Base-by-base conservation (phyloP, 2,797 vertebrate genomes). In the Catharus ustulatus region DNA sequence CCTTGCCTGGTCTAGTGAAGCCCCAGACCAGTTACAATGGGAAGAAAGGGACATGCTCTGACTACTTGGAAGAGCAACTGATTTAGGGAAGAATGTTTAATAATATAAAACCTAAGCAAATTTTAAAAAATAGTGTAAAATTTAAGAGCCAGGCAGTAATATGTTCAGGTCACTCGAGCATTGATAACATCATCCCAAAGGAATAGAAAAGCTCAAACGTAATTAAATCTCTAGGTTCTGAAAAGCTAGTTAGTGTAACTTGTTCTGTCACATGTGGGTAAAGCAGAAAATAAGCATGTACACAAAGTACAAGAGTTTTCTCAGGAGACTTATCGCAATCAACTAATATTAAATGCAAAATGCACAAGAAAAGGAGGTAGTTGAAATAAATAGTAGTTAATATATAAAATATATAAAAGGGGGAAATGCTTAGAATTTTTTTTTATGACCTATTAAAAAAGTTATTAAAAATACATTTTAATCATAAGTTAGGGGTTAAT, bases 181-280 rank as follows among this genome's bases (percentile, higher is more conserved):
- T 67, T 61, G 69, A 43, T 87, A 94, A 94, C 27, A 57, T 13
- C 24, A 32, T 23, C 64, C 34, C 61, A 66, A 73, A 80, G 76
- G 72, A 87, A 80, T 26, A 68, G 77, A 83, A 92, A 91, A 84
- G 15, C 30, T 94, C 76, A 89, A 77, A 90, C 62, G 16, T 82
- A 91, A 91, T 94, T 83, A 92, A 91, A 48, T 69, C 49, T 69
- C 29, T 76, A 57, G 45, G 10, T 77, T 89, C 73, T 77, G 38
- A 49, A 46, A 95, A 87, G 38, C 38, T 30, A 74, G 69, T 74
- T 87, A 83, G 34, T 34, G 15, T 79, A 94, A 93, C 61, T 72
- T 79, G 49, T 66, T 78, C 90, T 76, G 79, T 91, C 81, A 89
- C 68, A 68, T 48, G 46, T 30, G 40, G 22, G 7, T 68, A 96